Percentiles rank a stretch among this genome's conserved stretches.
Evolutionary conservation across 1,140 invertebrate species (phyloP).

Genomic region (Semibalanus balanoides): DNA sequence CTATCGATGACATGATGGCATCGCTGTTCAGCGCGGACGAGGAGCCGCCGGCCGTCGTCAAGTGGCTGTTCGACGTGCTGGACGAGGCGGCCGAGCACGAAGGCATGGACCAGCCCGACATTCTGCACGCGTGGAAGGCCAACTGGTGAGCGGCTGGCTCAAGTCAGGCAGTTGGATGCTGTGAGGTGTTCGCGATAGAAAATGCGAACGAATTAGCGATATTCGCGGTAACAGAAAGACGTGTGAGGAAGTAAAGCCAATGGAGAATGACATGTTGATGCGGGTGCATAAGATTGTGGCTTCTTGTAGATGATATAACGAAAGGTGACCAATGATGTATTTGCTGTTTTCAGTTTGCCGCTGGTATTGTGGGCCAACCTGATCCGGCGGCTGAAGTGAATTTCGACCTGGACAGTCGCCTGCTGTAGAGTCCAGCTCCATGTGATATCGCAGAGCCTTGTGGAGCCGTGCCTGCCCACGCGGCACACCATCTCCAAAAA

Average conservation of each 20-base stretch:
- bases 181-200: no score
- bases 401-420: slow-evolving; percentile 85
- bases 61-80: slow-evolving; percentile 87
- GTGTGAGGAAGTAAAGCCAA: no score
- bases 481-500: slow-evolving; percentile 83
- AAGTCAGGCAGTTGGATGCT: no score
- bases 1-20: slow-evolving; percentile 85
- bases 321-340: no score
- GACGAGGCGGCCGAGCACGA: slow-evolving; percentile 69
- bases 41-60: slow-evolving; percentile 82
- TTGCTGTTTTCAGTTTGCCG: slow-evolving; percentile 54
- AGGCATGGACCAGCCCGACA: slow-evolving; percentile 64
- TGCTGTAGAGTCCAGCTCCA: slow-evolving; percentile 79
- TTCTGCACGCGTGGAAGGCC: slow-evolving; percentile 91
- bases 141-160: slow-evolving; percentile 40
- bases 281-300: no score
- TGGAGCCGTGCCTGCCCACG: slow-evolving; percentile 84
- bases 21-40: slow-evolving; percentile 80
- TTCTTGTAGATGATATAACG: no score
- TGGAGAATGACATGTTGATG: no score
- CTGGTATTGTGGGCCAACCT: slow-evolving; percentile 93
- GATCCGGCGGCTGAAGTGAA: slow-evolving; percentile 92
- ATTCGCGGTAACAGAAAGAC: no score
- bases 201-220: no score
- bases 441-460: slow-evolving; percentile 90